Percentiles rank a stretch among this genome's conserved stretches.
Conservation (phyloP, 2,888 invertebrate species). For the Sthenelais limicola region DNA sequence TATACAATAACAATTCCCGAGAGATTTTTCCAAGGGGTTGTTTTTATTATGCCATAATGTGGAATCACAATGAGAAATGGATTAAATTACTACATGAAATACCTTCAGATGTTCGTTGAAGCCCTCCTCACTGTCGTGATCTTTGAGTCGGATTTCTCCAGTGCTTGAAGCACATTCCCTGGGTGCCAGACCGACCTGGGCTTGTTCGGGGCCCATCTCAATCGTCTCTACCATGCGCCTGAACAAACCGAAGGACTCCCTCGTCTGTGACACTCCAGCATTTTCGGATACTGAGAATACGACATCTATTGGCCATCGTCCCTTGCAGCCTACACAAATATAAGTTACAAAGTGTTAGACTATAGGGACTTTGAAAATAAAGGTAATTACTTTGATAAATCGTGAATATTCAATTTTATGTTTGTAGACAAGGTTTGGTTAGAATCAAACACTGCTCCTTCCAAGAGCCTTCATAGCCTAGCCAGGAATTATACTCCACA, state of each 20-base stretch:
- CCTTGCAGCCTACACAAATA: constrained; percentile 40
- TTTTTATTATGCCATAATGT: constrained; percentile 2
- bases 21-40: too few species aligned
- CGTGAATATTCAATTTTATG: too few species aligned
- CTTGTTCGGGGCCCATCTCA: constrained; percentile 4
- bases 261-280: constrained; percentile 10
- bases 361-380: too few species aligned
- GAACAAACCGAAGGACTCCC: constrained; percentile 17
- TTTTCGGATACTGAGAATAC: constrained; percentile 25
- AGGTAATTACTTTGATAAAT: too few species aligned
- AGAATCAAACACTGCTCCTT: too few species aligned
- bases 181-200: constrained; percentile 40
- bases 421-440: too few species aligned
- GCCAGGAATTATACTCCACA: too few species aligned
- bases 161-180: background rate
- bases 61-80: background rate
- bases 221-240: background rate
- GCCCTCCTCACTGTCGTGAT: constrained; percentile 20
- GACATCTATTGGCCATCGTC: constrained; percentile 18
- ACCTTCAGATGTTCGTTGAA: constrained; percentile 11
- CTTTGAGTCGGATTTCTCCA: constrained; percentile 25
- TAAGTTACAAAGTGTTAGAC: too few species aligned
- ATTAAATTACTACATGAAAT: background rate
- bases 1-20: too few species aligned
- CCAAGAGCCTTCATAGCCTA: too few species aligned